Evolutionary conservation across 2,113 vertebrate species (phyloP), one percentile per base, ranked within the genome.

Genomic region (Poeciliopsis retropinna): DNA sequence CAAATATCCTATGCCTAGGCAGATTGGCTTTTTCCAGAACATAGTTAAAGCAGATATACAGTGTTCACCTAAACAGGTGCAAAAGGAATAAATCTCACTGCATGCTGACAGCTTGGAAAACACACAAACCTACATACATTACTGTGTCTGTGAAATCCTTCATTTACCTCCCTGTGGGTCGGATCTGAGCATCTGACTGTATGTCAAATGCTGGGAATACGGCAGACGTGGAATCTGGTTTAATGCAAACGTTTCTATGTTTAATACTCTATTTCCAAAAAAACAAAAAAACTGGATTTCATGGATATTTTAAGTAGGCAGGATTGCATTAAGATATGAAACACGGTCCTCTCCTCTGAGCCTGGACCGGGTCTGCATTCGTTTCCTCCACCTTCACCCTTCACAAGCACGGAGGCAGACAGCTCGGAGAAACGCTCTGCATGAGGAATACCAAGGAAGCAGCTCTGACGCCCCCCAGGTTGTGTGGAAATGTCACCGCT

Each of bases 401-500:
- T 77, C 84, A 79, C 80, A 85, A 81, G 83, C 78, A 78, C 69
- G 1, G 13, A 70, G 62, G 29, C 71, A 72, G 84, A 81, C 80
- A 76, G 80, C 77, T 78, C 72, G 54, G 74, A 86, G 70, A 85
- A 77, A 83, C 74, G 77, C 81, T 67, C 72, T 70, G 87, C 63
- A 67, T 73, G 72, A 82, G 60, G 82, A 88, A 88, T 78, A 84
- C 73, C 79, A 82, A 84, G 75, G 79, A 76, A 79, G 15, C 80
- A 60, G 68, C 74, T 77, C 78, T 77, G 61, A 73, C 34, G 5
- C 69, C 69, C 60, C 70, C 37, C 70, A 60, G 81, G 78, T 75
- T 68, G 80, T 80, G 86, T 72, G 65, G 76, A 89, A 92, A 92
- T 90, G 89, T 89, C 87, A 90, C 73, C 47, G 72, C 79, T 79